Base-by-base conservation (phyloP, 1,140 invertebrate species). In the Ephestia elutella region DNA sequence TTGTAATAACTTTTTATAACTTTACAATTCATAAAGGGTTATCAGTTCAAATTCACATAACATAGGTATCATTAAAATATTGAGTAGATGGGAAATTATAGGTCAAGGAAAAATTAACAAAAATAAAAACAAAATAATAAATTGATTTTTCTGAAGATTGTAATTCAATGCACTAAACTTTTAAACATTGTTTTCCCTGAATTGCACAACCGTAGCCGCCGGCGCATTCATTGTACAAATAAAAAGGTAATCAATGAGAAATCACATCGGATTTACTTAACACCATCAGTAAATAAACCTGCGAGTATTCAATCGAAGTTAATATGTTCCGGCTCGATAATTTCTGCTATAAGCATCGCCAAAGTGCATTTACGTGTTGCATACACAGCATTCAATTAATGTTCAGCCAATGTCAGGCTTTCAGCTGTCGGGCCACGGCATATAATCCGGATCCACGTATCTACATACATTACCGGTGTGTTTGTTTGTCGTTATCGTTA, bases 361-460 rank as follows among this genome's bases (percentile, higher is more conserved):
- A 65, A 63, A 69, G 66, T 69, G 66, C 66, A 64, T 69, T 69
- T 63, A 66, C 67, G 59, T 63, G 63, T 66, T 62, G 61, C 67
- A 66, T 58, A 69, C 61, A 66, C 57, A 61, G 54, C 63, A 66
- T 70, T 70, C 63, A 70, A 70, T 70, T 70, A 70, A 70, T 64
- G 54, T 54, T 25, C 18, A 35, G 32, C 67, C 62, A 49, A 57
- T 70, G 67, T 56, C 54, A 11, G 32, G 59, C 61, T 70, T 63
- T 64, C 62, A 60, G 44, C 56, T 67, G 59, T 60, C 65, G 59
- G 55, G 51, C 48, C 51, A 56, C 57, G 56, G 8, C 25, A 48
- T 56, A 59, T 68, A 62, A 63, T 68, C 58, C 65, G 59, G 30
- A 62, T 64, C 59, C 56, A 54, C 62, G 54, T 60, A 59, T 44